These are phyloP conservation scores for Plebejus argus DNA, from an alignment of 2,888 invertebrate genomes.

Conservation along the genomic window DNA sequence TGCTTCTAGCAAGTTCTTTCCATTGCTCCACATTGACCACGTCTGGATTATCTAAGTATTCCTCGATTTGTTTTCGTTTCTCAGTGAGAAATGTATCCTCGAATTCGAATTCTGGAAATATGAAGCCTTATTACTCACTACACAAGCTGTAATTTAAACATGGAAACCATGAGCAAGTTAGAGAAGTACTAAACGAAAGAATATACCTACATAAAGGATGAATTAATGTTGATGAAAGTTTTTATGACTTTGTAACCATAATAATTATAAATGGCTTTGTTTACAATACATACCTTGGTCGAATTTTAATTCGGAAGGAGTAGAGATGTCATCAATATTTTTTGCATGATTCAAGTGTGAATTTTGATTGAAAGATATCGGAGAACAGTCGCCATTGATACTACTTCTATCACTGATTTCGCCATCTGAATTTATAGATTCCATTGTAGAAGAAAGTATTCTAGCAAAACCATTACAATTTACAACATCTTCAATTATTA, in stretches of 20 bases:
- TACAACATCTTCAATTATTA: slow-evolving; percentile 59
- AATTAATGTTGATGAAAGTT: background rate
- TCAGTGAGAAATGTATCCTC: slow-evolving; percentile 82
- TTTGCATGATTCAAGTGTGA: slow-evolving; percentile 64
- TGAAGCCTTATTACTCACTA: slow-evolving; percentile 34
- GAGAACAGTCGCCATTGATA: slow-evolving; percentile 64
- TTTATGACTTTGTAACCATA: background rate
- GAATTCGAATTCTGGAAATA: slow-evolving; percentile 76
- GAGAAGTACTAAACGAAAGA: background rate
- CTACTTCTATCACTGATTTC: slow-evolving; percentile 60
- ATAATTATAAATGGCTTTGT: slow-evolving; percentile 50
- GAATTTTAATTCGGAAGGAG: slow-evolving; percentile 84
- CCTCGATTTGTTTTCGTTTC: slow-evolving; percentile 82
- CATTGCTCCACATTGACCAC: slow-evolving; percentile 76
- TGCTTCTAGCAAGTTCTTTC: slow-evolving; percentile 82
- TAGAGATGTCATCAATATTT: slow-evolving; percentile 80
- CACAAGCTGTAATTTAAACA: background rate
- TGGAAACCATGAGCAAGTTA: background rate
- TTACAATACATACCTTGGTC: slow-evolving; percentile 85
- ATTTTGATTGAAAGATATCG: slow-evolving; percentile 52
- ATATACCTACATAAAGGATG: background rate
- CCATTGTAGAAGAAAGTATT: slow-evolving; percentile 64
- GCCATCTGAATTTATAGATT: slow-evolving; percentile 60
- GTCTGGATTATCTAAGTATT: slow-evolving; percentile 72
- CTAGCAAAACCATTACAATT: slow-evolving; percentile 73